phyloP scores from a whole-genome alignment of 2,113 vertebrate genomes.

The Trichechus manatus region DNA sequence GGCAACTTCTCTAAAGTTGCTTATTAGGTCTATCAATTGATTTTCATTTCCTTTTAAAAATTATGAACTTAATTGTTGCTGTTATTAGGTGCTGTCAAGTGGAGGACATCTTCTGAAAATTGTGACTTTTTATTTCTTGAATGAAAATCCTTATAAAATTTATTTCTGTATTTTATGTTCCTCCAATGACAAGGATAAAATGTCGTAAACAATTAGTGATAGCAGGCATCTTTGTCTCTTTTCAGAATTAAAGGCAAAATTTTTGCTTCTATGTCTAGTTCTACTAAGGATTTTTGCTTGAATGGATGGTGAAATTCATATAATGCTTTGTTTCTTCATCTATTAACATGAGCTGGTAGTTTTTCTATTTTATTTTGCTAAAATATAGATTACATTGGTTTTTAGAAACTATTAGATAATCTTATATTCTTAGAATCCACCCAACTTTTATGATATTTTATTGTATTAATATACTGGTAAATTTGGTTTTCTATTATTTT shows the following conservation, averaged over 20 bases:
- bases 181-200: not conserved
- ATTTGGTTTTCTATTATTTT: not conserved
- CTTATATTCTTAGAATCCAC: not conserved
- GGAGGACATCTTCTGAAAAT: not conserved
- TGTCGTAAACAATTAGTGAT: not conserved
- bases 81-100: too few relatives aligned
- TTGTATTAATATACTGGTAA: not conserved
- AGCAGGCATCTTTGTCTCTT: not conserved
- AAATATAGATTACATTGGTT: not conserved
- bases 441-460: not conserved
- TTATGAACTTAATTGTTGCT: not conserved
- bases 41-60: not conserved
- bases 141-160: conserved; percentile 5
- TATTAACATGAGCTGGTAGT: not conserved
- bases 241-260: not conserved
- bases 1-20: not conserved
- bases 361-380: not conserved
- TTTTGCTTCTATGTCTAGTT: not conserved
- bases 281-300: not conserved
- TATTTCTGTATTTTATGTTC: not conserved
- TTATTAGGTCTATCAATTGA: not conserved
- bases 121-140: not conserved
- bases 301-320: not conserved
- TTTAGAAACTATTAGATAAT: not conserved
- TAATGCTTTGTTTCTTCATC: not conserved